Base-by-base conservation (phyloP, 1,140 invertebrate genomes). In the Melitaea cinxia region DNA sequence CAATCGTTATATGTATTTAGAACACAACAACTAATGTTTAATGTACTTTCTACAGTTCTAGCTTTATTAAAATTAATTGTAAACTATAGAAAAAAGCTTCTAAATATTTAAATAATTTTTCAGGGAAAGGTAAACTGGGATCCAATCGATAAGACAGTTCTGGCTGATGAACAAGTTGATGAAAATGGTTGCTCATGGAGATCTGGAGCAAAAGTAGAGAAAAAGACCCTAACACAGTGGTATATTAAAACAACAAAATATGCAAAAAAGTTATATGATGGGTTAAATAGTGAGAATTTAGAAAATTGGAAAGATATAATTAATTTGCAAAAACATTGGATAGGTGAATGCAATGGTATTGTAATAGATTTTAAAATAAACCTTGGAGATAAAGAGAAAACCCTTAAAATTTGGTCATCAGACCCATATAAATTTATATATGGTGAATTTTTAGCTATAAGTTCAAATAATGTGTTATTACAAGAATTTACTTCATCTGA, bases 101-200 rank as follows among this genome's bases (percentile, higher is more conserved):
- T 26, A 14, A 14, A 39, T 14, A 3, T 39, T 6, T 10, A 10
- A 4, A 7, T 62, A 57, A 33, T 17, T n/a, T 70, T 58, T 47
- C 33, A 96, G 94, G 95, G 96, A 14, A 91, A 95, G 68, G 99
- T 99, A 0, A 99, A 99, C 92, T 99, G 99, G 99, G 99, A 99
- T 94, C 99, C 99, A 0, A 92, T 99, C 0, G 99, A 99, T 92
- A 88, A 97, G 86, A 99, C 99, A 10, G 99, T 99, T 4, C 87
- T 99, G 58, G 99, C 99, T 14, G 96, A 99, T 92, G 99, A 99
- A 89, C 99, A 99, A 94, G 97, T 99, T 23, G 98, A 99, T 92
- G 94, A 94, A 42, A 93, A 96, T 83, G 97, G 98, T 17, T 93
- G 93, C 71, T 99, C 98, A 0, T 99, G 99, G 99, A 92, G 99